Percentiles rank a stretch among this genome's conserved stretches.
Evolutionary conservation across 2,797 vertebrate species (phyloP).

Genomic region (Gambelia wislizenii): DNA sequence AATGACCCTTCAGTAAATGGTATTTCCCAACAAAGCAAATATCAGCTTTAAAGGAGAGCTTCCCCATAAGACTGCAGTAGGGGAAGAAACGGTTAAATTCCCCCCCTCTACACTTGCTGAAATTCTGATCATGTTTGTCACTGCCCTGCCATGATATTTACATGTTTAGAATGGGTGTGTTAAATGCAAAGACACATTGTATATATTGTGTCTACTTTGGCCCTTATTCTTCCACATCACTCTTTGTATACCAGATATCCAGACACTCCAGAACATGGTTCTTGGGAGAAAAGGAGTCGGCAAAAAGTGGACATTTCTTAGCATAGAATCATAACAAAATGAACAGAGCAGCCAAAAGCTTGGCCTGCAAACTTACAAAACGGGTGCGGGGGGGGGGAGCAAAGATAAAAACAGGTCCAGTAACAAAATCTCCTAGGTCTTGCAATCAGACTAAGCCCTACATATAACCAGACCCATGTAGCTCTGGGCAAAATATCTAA

Average conservation of each 20-base stretch:
- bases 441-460: slow-evolving; percentile 58
- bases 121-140: background rate
- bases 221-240: background rate
- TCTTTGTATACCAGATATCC: background rate
- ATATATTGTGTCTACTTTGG: background rate
- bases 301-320: background rate
- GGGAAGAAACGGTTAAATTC: background rate
- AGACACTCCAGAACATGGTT: background rate
- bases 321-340: background rate
- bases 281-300: background rate
- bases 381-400: too few species aligned
- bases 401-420: slow-evolving; percentile 34
- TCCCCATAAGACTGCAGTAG: background rate
- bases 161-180: background rate
- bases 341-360: accelerated
- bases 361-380: background rate
- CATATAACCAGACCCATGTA: slow-evolving; percentile 56
- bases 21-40: background rate
- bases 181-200: background rate
- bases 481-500: slow-evolving; percentile 62
- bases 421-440: slow-evolving; percentile 44
- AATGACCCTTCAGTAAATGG: background rate
- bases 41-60: background rate
- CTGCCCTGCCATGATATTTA: background rate
- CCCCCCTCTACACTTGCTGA: background rate